Base-by-base conservation (phyloP, 2,113 vertebrate species). In the Hippocampus guttulatus region DNA sequence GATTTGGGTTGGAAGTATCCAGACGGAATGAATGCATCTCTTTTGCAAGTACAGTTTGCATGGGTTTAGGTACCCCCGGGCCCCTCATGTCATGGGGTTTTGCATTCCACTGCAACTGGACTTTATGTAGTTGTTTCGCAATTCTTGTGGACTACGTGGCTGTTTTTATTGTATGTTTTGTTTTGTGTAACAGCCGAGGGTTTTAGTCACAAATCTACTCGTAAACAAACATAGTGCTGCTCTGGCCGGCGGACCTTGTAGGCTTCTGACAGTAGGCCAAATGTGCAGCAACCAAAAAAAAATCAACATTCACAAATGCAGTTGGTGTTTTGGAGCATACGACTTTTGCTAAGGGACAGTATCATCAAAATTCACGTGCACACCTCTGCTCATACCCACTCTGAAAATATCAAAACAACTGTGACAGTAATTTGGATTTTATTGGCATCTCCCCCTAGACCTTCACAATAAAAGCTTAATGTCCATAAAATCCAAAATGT, bases 51-150 rank as follows among this genome's bases (percentile, higher is more conserved):
- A 49, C 33, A 64, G 11, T 61, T 78, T 43, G 74, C 70, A 60
- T 52, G 0, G 23, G 5, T 73, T 78, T 80, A 70, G 72, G 27
- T 33, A 25, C 23, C 60, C 23, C 33, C 20, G 11, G 3, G 40
- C 21, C 62, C 41, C 62, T 64, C 47, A 38, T 61, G 21, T 43
- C 64, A 30, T 54, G 16, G 7, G 52, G 52, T n/a, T 38, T 41
- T 71, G 64, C 73, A n/a, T 65, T 73, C 65, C 63, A 55, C 60
- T 52, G 5, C 49, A 76, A 73, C 61, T 27, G 27, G 62, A 23
- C 43, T 61, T 1, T 51, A 8, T 25, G 33, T 10, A 33, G 10
- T 18, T n/a, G 40, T 84, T 85, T 83, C 65, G 68, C 71, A 82
- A 74, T 69, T 57, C 64, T 10, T 52, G 41, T 60, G 20, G 1